Evolutionary conservation across 2,888 invertebrate species (phyloP).

Genomic region (Trissonchulus latispiculum): DNA sequence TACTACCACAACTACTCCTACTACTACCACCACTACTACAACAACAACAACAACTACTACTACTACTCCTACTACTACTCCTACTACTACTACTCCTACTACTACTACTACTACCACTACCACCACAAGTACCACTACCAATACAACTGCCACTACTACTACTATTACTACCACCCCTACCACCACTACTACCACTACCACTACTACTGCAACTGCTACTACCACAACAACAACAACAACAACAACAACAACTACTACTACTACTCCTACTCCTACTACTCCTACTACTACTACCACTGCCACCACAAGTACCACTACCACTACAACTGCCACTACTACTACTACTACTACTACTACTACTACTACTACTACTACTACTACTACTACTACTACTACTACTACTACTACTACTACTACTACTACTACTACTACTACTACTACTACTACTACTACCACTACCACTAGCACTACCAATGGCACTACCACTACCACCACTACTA

Average conservation of each 20-base stretch:
- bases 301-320: neutral
- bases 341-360: neutral
- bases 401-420: neutral
- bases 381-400: neutral
- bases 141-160: neutral
- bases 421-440: too few relatives aligned
- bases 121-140: neutral
- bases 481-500: too few relatives aligned
- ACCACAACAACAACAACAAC: slow-evolving; percentile 12
- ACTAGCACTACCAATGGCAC: too few relatives aligned
- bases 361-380: neutral
- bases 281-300: neutral
- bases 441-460: too few relatives aligned
- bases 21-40: neutral
- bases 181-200: neutral
- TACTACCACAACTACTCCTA: neutral
- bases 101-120: neutral
- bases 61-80: neutral
- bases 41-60: neutral
- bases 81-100: neutral
- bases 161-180: neutral
- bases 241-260: slow-evolving; percentile 2
- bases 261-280: neutral
- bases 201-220: neutral
- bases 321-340: neutral